Evolutionary conservation across 2,888 invertebrate genomes (phyloP), one percentile per base, ranked within the genome.

Genomic region (Adelphocoris suturalis): DNA sequence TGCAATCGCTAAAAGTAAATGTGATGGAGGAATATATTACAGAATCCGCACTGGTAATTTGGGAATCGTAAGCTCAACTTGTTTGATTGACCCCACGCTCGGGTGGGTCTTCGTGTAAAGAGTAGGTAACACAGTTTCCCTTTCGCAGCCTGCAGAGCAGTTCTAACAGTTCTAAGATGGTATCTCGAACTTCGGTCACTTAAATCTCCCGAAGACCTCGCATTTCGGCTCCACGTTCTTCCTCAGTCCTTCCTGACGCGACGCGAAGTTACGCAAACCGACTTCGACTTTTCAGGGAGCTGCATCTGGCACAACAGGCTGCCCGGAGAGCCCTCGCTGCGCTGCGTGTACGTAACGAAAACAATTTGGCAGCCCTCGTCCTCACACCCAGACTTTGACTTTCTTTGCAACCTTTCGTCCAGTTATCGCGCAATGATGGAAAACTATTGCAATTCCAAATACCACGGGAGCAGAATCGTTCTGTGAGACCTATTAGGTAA

Each of bases 361-460:
- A 82, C 82, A 82, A 82, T 82, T 82, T 52, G 82, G 82, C 13
- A 52, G 82, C 52, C 52, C 23, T 48, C 82, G 52, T 52, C 48
- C 47, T 14, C 46, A 14, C 37, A 37, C 37, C 37, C 37, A 37
- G 37, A 37, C 37, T 37, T 37, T 16, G 9, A 19, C 82, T 52
- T 82, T 82, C 82, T 52, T 82, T 52, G 52, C 82, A 78, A 78
- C 78, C 78, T 68, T 68, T 68, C 68, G 68, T 19, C 68, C 3
- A n/a, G 68, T 68, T 68, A 68, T 68, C 23, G 11, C 23, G 68
- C 68, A 68, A 68, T 68, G 68, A 68, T 68, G 19, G 68, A 68
- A 68, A 68, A 68, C 68, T 19, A 68, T 68, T 68, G 68, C 68
- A 68, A 23, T 68, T 23, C 27, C 68, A 68, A 68, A 68, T 68